These are phyloP conservation scores for Myrmecobius fasciatus DNA, from an alignment of 2,113 vertebrate species.

Conservation along the genomic window DNA sequence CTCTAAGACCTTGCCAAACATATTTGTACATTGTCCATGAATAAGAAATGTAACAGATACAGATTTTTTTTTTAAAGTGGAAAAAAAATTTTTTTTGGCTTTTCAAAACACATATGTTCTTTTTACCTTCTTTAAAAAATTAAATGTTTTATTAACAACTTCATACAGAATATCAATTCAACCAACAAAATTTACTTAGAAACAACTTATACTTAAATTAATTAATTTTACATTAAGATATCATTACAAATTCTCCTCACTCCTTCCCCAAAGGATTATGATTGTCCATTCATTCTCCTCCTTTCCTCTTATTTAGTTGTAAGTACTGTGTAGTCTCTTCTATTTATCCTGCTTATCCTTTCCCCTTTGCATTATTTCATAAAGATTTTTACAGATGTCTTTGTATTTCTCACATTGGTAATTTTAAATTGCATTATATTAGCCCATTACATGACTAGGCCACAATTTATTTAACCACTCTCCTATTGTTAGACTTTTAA, in stretches of 20 bases:
- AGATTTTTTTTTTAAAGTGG: neutral
- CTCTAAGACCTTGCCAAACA: neutral
- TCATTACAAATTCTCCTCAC: neutral
- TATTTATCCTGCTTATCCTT: neutral
- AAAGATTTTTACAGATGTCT: neutral
- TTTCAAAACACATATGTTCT: neutral
- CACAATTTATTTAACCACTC: neutral
- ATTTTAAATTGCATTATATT: neutral
- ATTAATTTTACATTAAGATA: neutral
- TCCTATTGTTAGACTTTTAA: neutral
- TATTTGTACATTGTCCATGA: neutral
- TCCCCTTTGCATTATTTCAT: neutral
- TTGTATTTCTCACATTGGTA: neutral
- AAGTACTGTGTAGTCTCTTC: neutral
- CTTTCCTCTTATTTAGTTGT: neutral
- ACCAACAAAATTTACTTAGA: neutral
- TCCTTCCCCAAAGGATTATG: neutral
- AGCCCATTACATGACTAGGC: neutral
- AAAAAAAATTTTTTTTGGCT: neutral
- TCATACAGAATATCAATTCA: neutral
- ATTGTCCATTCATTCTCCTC: neutral
- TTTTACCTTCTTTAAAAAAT: neutral
- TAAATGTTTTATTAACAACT: neutral
- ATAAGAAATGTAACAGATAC: neutral
- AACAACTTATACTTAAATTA: neutral